phyloP scores from a whole-genome alignment of 2,113 vertebrate genomes.

The Lichenostomus cassidix region DNA sequence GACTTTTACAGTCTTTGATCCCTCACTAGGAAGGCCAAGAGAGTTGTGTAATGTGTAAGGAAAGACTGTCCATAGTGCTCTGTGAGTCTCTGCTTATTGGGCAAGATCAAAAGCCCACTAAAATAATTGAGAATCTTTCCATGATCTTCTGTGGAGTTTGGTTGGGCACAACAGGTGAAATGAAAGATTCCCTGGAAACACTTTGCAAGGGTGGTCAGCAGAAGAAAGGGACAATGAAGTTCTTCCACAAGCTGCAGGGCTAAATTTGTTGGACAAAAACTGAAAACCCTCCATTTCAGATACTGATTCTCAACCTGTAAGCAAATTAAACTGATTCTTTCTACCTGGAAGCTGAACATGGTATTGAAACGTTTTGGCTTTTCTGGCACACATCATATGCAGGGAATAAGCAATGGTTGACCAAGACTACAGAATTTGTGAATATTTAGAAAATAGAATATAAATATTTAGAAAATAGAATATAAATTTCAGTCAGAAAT shows the following conservation, averaged over 20 bases:
- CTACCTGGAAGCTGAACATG: background rate
- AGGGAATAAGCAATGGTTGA: background rate
- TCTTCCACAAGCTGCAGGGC: background rate
- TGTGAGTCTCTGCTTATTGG: background rate
- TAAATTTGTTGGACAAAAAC: background rate
- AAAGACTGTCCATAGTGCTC: background rate
- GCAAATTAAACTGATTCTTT: background rate
- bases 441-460: background rate
- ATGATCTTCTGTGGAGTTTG: background rate
- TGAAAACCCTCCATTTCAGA: background rate
- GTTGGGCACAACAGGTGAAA: background rate
- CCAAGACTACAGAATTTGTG: background rate
- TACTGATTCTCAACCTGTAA: background rate
- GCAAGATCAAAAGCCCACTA: background rate
- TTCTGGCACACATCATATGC: accelerated
- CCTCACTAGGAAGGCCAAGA: background rate
- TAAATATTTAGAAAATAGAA: background rate
- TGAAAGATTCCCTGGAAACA: background rate
- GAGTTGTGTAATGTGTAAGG: background rate
- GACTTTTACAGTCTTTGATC: background rate
- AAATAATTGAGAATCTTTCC: background rate
- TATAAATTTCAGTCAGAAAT: background rate
- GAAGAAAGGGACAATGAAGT: background rate
- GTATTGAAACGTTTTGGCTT: background rate
- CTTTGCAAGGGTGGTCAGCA: background rate